Base-by-base conservation (phyloP, 1,140 invertebrate species). In the Bombus turneri region DNA sequence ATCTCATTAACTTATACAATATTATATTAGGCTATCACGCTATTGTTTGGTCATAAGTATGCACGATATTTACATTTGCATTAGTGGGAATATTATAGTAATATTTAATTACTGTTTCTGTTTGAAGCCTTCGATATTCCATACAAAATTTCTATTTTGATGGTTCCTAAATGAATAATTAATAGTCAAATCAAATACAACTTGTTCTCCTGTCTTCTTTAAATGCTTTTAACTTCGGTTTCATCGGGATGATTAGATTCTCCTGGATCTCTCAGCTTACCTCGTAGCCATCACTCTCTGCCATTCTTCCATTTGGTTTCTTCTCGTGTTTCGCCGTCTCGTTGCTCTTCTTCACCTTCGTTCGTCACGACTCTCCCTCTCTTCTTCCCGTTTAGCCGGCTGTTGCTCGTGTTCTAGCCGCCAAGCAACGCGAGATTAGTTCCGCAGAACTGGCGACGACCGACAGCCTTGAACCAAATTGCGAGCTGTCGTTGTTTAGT, bases 361-460 rank as follows among this genome's bases (percentile, higher is more conserved):
- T 28, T 25, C 66, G 57, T 39, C 39, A 53, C 43, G 69, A n/a
- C 37, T 28, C 57, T 43, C 64, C 81, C 43, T 43, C 47, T 18
- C 53, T 34, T 66, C 77, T 10, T 12, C 18, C 53, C 62, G 37
- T 73, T 80, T 80, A 15, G 37, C 31, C 57, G 41, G 39, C 69
- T 18, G 8, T 57, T 41, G n/a, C 31, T 39, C 73, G 75, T 73
- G 71, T 73, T 72, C 64, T 37, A 75, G 72, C 39, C 71, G 53
- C 62, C 86, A 85, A 83, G 87, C 87, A 89, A 89, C 88, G 85
- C 79, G 88, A 89, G 88, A 89, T 89, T 89, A 89, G 87, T 89
- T 89, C 87, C 88, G 88, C 88, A 75, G 88, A 88, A 83, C 75
- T 86, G 84, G 88, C 69, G 87, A 79, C 88, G 83, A 78, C 68